phyloP scores from a whole-genome alignment of 2,888 invertebrate species.

The Leptopilina myrica region DNA sequence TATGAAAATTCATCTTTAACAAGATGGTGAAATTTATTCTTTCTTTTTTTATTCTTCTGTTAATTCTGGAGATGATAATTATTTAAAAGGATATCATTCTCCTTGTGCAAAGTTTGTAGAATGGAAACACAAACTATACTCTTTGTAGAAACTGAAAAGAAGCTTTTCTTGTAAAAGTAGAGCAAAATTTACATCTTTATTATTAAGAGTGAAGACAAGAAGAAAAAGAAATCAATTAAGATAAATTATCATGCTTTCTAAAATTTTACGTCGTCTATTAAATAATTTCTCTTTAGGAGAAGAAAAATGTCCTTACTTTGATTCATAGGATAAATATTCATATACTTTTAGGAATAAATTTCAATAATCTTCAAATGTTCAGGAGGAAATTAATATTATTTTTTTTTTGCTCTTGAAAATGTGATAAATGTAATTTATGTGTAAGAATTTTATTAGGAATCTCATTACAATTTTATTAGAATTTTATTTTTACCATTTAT shows the following conservation, averaged over 20 bases:
- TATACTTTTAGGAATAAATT: too few species aligned
- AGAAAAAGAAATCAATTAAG: constrained; percentile 24
- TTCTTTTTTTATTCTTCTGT: too few species aligned
- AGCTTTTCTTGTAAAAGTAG: constrained; percentile 2
- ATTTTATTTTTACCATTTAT: too few species aligned
- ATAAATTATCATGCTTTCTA: neutral
- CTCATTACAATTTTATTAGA: too few species aligned
- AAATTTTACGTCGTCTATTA: neutral
- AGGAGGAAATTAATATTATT: too few species aligned
- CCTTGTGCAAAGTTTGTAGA: neutral
- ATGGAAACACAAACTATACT: constrained; percentile 14
- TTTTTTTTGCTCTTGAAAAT: too few species aligned
- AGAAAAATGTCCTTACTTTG: neutral
- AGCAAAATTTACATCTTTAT: constrained; percentile 30
- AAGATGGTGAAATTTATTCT: too few species aligned
- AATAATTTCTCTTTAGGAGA: neutral
- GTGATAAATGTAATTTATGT: too few species aligned
- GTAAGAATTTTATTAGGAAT: too few species aligned
- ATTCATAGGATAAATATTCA: too few species aligned
- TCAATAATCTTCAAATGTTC: too few species aligned
- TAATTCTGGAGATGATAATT: neutral
- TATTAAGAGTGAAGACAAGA: constrained; percentile 2
- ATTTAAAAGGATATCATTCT: constrained; percentile 7
- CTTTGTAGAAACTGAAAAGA: neutral
- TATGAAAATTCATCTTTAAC: too few species aligned